Conservation (phyloP, 2,888 invertebrate species). For the Pemphredon lugubris region DNA sequence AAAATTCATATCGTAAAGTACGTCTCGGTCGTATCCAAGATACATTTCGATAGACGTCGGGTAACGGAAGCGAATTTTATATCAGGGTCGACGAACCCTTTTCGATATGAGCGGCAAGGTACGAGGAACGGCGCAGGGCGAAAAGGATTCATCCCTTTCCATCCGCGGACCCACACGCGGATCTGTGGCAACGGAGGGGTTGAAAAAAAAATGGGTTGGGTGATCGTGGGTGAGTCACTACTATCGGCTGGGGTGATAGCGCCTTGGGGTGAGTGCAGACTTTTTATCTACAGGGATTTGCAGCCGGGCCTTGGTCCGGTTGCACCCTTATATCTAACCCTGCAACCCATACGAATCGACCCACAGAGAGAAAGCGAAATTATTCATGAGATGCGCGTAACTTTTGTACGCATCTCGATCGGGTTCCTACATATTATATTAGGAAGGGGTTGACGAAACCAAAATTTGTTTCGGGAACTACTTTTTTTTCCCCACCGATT, state of each 20-base stretch:
- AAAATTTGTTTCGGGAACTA: conserved; percentile 11
- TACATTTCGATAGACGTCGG: background rate
- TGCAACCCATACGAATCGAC: conserved; percentile 59
- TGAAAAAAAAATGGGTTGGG: conserved; percentile 76
- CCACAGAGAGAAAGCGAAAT: conserved; percentile 58
- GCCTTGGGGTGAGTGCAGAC: conserved; percentile 71
- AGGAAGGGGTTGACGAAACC: conserved; percentile 41
- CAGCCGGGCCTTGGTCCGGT: conserved; percentile 75
- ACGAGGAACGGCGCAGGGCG: conserved; percentile 58
- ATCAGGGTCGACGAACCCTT: conserved; percentile 57
- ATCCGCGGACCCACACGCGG: conserved; percentile 61
- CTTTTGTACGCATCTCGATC: conserved; percentile 59
- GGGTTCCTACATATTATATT: conserved; percentile 25
- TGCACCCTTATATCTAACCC: conserved; percentile 72
- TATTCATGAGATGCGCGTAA: conserved; percentile 77
- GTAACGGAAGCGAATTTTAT: conserved; percentile 9
- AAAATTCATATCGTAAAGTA: too few relatives aligned
- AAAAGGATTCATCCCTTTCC: conserved; percentile 69
- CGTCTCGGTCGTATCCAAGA: background rate
- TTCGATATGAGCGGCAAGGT: conserved; percentile 69
- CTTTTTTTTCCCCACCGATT: too few relatives aligned
- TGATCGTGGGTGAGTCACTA: conserved; percentile 79
- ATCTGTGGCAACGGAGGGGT: conserved; percentile 67
- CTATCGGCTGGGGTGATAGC: conserved; percentile 73
- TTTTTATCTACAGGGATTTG: conserved; percentile 79